Evolutionary conservation across 2,888 invertebrate species (phyloP).

Genomic region (Aricia artaxerxes): DNA sequence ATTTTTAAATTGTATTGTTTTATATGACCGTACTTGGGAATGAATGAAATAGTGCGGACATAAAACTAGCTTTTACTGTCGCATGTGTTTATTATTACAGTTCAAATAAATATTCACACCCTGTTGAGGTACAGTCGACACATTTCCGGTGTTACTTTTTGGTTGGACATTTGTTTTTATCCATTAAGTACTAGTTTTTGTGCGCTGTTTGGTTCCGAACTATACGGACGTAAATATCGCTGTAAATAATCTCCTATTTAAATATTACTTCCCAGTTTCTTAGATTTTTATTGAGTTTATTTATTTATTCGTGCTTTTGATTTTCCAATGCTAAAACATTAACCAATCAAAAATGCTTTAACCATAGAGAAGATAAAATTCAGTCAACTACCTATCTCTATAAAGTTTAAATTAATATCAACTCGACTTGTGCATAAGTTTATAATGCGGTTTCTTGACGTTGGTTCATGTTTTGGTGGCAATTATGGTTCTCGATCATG

Average conservation of each 20-base stretch:
- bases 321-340: no score
- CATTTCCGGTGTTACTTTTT: constrained; percentile 20
- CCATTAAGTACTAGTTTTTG: background rate
- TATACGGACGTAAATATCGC: background rate
- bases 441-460: no score
- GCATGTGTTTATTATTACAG: constrained; percentile 28
- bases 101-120: constrained; percentile 27
- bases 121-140: constrained; percentile 29
- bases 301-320: no score
- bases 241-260: no score
- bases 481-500: background rate
- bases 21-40: constrained; percentile 19
- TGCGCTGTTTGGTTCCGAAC: background rate
- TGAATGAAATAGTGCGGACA: constrained; percentile 26
- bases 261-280: no score
- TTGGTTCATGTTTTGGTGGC: background rate
- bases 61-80: constrained; percentile 24
- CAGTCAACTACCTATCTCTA: no score
- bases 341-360: no score
- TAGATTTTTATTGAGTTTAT: no score
- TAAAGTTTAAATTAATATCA: no score
- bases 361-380: no score
- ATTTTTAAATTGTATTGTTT: constrained; percentile 11
- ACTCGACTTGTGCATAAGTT: no score
- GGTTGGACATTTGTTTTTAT: constrained; percentile 29